Evolutionary conservation across 2,888 invertebrate genomes (phyloP).

Genomic region (Ramazzottius varieornatus): DNA sequence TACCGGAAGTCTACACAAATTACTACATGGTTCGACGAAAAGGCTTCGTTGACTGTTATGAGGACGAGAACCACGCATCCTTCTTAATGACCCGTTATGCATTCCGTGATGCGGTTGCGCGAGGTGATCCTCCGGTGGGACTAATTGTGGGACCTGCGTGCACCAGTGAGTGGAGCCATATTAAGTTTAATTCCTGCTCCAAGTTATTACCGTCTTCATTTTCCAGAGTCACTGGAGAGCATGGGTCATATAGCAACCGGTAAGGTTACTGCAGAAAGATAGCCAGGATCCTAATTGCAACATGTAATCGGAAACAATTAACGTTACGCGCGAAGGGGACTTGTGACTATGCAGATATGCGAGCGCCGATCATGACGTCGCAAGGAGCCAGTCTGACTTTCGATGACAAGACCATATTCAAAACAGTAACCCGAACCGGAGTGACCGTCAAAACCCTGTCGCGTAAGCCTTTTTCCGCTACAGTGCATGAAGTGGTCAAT

Average conservation of each 20-base stretch:
- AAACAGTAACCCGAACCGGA: neutral
- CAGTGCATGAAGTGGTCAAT: no score
- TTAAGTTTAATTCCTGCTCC: neutral
- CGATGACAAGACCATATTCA: neutral
- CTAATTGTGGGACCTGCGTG: neutral
- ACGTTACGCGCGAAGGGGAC: neutral
- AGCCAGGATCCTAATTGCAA: no score
- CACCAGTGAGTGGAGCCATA: neutral
- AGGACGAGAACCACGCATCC: neutral
- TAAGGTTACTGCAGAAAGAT: neutral
- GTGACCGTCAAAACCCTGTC: neutral
- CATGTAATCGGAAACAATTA: neutral
- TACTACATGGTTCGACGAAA: neutral
- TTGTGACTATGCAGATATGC: neutral
- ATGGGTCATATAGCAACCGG: neutral
- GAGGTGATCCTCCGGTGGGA: neutral
- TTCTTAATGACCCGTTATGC: neutral
- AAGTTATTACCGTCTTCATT: neutral
- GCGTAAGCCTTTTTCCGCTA: no score
- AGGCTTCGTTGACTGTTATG: neutral
- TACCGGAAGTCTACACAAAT: neutral
- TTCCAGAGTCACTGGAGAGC: neutral
- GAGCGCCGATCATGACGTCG: neutral
- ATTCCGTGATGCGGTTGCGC: neutral
- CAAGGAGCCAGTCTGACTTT: neutral